Evolutionary conservation across 2,888 invertebrate genomes (phyloP), one percentile per base, ranked within the genome.

Genomic region (Nomada lathburiana): DNA sequence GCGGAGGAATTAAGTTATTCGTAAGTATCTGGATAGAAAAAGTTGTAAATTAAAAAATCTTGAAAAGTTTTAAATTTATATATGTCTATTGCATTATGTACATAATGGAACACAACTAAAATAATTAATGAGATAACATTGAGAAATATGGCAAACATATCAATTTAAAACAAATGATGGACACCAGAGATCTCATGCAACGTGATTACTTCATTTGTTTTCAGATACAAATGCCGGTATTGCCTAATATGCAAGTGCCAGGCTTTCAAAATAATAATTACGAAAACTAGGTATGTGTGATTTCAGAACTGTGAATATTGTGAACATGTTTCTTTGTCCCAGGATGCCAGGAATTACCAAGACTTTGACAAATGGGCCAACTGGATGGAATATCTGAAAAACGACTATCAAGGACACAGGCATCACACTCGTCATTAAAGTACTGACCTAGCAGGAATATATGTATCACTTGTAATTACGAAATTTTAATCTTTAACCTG

Each of bases 191-290:
- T 69, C 20, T 69, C 81, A 69, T 59, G 26, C 53, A 64, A 76
- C 50, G 44, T 62, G 60, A 71, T 63, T 57, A 70, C 79, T 69
- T 88, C 75, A 76, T 91, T 86, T 90, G 85, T 84, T 93, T 92
- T 84, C 93, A 93, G 93, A 93, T 93, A 84, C 89, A 92, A 93
- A 92, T 93, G 89, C 92, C 93, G 85, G 85, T 86, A 81, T 84
- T 89, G 80, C 75, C 86, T 87, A 88, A 86, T 79, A 83, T 76
- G 70, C 87, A 83, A 85, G 82, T 80, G 59, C 79, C 90, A 84
- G 83, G 72, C 74, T 91, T 88, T 83, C 57, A 80, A 81, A 84
- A 64, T 80, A 86, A 84, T 86, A 80, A 86, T 85, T 80, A 76
- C 53, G 62, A 76, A 85, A 78, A 75, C 64, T 82, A 83, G 80